Evolutionary conservation across 2,113 vertebrate species (phyloP).

Genomic region (Tachysurus fulvidraco): DNA sequence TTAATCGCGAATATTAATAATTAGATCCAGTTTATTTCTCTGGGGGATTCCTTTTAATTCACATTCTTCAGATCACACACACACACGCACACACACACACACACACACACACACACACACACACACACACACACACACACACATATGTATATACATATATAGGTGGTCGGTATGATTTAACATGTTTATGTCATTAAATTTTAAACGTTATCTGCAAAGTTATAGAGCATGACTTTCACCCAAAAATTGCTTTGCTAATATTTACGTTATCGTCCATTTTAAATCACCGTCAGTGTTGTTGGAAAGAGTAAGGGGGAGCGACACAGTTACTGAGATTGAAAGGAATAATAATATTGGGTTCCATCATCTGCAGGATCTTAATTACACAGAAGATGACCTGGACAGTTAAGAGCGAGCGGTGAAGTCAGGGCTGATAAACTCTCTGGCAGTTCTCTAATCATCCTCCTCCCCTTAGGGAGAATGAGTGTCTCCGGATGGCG

Average conservation of each 20-base stretch:
- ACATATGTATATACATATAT: background rate
- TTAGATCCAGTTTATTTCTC: constrained; percentile 36
- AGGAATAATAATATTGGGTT: constrained; percentile 51
- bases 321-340: constrained; percentile 12
- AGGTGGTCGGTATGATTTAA: background rate
- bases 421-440: constrained; percentile 62
- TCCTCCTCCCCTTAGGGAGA: constrained; percentile 41
- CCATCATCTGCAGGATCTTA: constrained; percentile 58
- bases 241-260: constrained; percentile 3
- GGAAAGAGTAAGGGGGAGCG: background rate
- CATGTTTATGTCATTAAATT: background rate
- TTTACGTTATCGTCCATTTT: background rate
- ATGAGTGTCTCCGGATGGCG: constrained; percentile 16
- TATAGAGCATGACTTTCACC: constrained; percentile 1
- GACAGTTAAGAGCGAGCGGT: constrained; percentile 28
- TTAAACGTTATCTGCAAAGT: background rate
- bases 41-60: constrained; percentile 33
- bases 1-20: constrained; percentile 52
- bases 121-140: background rate
- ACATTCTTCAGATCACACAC: constrained; percentile 34
- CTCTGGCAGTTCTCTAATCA: constrained; percentile 61
- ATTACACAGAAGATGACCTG: constrained; percentile 67
- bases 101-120: background rate
- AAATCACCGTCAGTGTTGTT: background rate
- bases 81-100: background rate